Evolutionary conservation across 2,113 vertebrate genomes (phyloP), one percentile per base, ranked within the genome.

Genomic region (Herpailurus yagouaroundi): DNA sequence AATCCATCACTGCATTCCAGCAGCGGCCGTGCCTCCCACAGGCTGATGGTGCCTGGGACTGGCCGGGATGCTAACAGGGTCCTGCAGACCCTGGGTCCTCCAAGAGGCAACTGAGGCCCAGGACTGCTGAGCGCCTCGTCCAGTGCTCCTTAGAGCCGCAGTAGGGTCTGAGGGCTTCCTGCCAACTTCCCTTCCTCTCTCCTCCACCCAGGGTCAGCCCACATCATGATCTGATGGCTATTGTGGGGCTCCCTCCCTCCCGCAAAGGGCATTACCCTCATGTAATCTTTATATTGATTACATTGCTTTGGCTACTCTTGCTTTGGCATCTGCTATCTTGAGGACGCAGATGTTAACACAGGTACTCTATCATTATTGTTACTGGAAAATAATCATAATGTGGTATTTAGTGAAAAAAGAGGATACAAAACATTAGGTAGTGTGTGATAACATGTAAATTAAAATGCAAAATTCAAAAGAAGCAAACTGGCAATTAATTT

Each of bases 401-500:
- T 29, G 80, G 29, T 60, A 41, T 68, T 82, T 38, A 82, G 89
- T 69, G 57, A 27, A 68, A 83, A 79, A 41, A 3, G 55, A 64
- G 48, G 88, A 60, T 31, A 57, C 4, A 36, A 74, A 95, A 94
- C 94, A 74, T 36, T 38, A 81, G 82, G 63, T 21, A 38, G 81
- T 45, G 29, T 82, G 7, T 55, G 73, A 55, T 66, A 76, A 76
- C 86, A 68, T 1, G 57, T 31, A 81, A 95, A 90, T 80, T 45
- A 90, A 97, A 95, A 96, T 38, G 41, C 86, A 84, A 69, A 97
- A 86, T 80, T 11, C 18, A 73, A 95, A 69, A 92, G 94, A 73
- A 57, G 95, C 68, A 95, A 93, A 38, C 95, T 86, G 48, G 92
- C 89, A 90, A 97, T 97, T 98, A 96, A 95, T 88, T 95, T 95